These are phyloP conservation scores for Cheilosia grossa DNA, from an alignment of 2,888 invertebrate species.

Conservation along the genomic window DNA sequence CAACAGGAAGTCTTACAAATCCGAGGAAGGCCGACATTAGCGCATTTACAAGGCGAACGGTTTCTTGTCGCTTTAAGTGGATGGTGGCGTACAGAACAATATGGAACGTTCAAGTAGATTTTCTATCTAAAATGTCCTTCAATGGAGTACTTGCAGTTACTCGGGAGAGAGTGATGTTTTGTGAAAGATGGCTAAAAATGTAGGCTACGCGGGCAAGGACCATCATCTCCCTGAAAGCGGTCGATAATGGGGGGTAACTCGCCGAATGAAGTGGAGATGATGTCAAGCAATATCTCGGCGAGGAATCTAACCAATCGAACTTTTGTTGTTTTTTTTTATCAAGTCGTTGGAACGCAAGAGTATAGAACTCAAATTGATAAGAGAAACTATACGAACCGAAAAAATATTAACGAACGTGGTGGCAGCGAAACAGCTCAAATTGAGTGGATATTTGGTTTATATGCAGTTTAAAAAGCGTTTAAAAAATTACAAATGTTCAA, in stretches of 20 bases:
- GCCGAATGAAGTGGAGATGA: no score
- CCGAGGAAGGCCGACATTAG: slow-evolving; percentile 44
- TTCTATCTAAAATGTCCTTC: slow-evolving; percentile 1
- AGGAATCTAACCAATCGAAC: no score
- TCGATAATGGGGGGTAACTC: neutral
- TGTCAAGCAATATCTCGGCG: no score
- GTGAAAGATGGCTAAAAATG: slow-evolving; percentile 3
- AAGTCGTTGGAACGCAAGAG: no score
- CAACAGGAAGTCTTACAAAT: slow-evolving; percentile 30
- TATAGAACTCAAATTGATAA: no score
- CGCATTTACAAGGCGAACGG: slow-evolving; percentile 17
- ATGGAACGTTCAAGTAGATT: neutral
- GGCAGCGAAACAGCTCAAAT: no score
- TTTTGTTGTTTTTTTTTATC: no score
- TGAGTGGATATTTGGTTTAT: no score
- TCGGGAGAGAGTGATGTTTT: neutral
- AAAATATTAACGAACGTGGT: no score
- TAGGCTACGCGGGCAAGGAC: slow-evolving; percentile 15
- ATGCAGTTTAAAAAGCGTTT: no score
- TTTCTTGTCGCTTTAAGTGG: slow-evolving; percentile 13
- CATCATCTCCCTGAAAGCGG: neutral
- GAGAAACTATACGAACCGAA: no score
- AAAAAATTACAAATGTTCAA: no score
- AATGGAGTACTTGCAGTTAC: neutral
- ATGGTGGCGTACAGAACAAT: neutral